Base-by-base conservation (phyloP, 2,113 vertebrate genomes). In the Labeo rohita region DNA sequence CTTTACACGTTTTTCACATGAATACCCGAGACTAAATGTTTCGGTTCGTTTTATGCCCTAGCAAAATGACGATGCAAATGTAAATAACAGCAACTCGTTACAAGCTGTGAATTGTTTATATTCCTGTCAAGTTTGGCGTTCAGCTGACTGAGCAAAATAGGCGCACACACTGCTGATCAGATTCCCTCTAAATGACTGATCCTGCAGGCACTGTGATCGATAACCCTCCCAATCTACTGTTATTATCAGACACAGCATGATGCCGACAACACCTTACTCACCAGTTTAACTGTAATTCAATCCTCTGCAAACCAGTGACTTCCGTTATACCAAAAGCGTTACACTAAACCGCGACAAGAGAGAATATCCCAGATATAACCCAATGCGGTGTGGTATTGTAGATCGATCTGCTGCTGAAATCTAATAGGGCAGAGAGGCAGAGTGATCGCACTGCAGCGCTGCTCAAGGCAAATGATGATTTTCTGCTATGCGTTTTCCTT, bases 201-300 rank as follows among this genome's bases (percentile, higher is more conserved):
- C 21, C 12, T 59, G 66, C 82, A 56, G 47, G 16, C 43, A 52
- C 45, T 50, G 23, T 11, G 80, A 56, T 83, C 63, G 81, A 83
- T 83, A 74, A 39, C 36, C 13, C 34, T 61, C 39, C 21, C 21
- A 56, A 16, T 63, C 18, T 75, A 52, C 65, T 75, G 56, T 28
- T 28, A n/a, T 54, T 80, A 76, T 56, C 54, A 66, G 36, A 72
- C 54, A 79, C 74, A 63, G 23, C 47, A 9, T 23, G 78, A 45
- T 39, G 65, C 43, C 77, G 92, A 89, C 91, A 90, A 90, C 87
- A 92, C 80, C 23, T 36, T 87, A 88, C 94, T 94, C 92, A 95
- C 93, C 94, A 74, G 88, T 91, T 86, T 84, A 84, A 76, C 88
- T 73, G 16, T 84, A 84, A 66, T 84, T 68, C 39, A 88, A 79